Conservation (phyloP, 1,140 invertebrate species). For the Drosophila setifemur region DNA sequence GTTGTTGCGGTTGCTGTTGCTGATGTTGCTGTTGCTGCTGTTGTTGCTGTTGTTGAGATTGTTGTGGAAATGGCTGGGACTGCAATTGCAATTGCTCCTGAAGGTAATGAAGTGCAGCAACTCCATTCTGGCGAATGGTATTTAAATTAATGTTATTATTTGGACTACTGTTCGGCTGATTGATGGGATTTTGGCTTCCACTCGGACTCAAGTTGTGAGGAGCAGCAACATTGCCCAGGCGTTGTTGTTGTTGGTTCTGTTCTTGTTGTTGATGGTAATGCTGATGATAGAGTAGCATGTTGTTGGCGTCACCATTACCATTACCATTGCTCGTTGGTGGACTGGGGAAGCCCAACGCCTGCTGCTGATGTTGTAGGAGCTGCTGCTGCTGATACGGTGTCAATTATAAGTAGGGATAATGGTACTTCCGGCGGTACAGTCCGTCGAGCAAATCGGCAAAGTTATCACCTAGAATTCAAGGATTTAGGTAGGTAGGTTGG, state of each 20-base stretch:
- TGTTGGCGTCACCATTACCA: conserved; percentile 31
- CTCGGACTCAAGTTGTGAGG: conserved; percentile 32
- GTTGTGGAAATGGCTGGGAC: background rate
- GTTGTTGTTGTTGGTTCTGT: conserved; percentile 31
- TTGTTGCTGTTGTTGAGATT: conserved; percentile 18
- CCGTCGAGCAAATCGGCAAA: conserved; percentile 79
- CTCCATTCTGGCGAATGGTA: conserved; percentile 34
- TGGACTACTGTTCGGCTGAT: conserved; percentile 10
- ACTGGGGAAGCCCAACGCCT: conserved; percentile 58
- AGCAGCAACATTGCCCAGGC: conserved; percentile 42
- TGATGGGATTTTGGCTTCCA: conserved; percentile 37
- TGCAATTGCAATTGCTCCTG: conserved; percentile 32
- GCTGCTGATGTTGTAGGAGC: conserved; percentile 65
- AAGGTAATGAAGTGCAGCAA: conserved; percentile 29
- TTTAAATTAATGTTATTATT: conserved; percentile 27
- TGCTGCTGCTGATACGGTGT: conserved; percentile 73
- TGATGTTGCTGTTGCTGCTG: conserved; percentile 28
- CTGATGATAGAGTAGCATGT: conserved; percentile 46
- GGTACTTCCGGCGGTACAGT: conserved; percentile 80
- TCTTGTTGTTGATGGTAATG: conserved; percentile 35
- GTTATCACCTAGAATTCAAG: conserved; percentile 61
- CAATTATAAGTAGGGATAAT: conserved; percentile 82
- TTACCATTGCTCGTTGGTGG: conserved; percentile 33
- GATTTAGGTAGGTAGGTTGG: too few relatives aligned
- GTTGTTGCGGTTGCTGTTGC: conserved; percentile 10